phyloP scores from a whole-genome alignment of 2,888 invertebrate genomes.

The Omphaloscelis lunosa region DNA sequence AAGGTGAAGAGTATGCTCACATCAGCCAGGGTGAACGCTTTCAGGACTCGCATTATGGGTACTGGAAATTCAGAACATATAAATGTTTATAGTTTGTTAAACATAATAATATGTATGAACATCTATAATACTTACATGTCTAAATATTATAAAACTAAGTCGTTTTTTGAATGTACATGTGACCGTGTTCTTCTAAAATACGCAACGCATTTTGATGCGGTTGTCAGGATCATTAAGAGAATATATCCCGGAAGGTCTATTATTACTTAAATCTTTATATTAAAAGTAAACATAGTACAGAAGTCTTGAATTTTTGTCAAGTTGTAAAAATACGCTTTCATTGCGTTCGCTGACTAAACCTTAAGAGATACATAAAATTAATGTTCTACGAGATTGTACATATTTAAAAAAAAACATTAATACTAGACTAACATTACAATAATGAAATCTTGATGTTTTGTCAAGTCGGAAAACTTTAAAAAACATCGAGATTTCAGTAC shows the following conservation, averaged over 20 bases:
- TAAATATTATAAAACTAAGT: neutral
- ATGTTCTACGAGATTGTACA: no score
- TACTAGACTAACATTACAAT: neutral
- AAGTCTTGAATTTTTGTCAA: neutral
- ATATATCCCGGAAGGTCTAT: neutral
- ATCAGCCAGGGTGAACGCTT: slow-evolving; percentile 91
- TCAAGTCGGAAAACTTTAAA: no score
- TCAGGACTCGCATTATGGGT: slow-evolving; percentile 80
- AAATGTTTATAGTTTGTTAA: neutral
- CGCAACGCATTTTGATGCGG: neutral
- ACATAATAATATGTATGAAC: no score
- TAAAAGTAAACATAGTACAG: neutral
- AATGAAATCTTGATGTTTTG: neutral
- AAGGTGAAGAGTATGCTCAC: slow-evolving; percentile 91
- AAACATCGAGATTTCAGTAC: no score
- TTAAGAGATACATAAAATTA: no score
- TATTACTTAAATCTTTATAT: neutral
- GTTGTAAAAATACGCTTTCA: neutral
- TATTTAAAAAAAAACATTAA: no score
- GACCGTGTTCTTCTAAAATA: neutral
- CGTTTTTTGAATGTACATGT: neutral
- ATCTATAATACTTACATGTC: neutral
- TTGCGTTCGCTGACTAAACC: no score
- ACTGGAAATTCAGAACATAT: slow-evolving; percentile 72
- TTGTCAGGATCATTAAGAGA: neutral